Percentiles rank a stretch among this genome's conserved stretches.
These are phyloP conservation scores for Sarotherodon lohbergeri DNA, from an alignment of 2,113 vertebrate species.

Conservation along the genomic window DNA sequence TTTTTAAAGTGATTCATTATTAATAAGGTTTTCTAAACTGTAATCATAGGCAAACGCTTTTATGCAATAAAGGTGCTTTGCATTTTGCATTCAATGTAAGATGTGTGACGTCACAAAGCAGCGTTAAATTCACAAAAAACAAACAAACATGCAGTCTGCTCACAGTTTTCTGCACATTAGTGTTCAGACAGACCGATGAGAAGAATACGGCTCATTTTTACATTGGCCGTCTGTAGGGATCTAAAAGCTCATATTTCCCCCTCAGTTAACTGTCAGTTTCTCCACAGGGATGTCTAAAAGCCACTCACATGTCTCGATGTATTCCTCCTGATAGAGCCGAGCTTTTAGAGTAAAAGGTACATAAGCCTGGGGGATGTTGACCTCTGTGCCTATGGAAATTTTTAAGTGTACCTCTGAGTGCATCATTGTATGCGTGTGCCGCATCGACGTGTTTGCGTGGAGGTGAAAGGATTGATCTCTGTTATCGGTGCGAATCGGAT, in stretches of 20 bases:
- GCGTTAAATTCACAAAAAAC: neutral
- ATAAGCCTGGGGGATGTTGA: constrained; percentile 33
- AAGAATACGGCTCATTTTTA: neutral
- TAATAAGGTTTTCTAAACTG: neutral
- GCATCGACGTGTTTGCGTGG: neutral
- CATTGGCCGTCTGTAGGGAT: neutral
- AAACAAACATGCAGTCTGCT: neutral
- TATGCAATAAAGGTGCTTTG: neutral
- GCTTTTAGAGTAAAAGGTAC: constrained; percentile 65
- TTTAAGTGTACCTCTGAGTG: constrained; percentile 34
- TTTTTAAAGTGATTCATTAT: neutral
- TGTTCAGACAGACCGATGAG: neutral
- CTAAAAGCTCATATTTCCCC: constrained; percentile 28
- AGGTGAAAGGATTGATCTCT: constrained; percentile 16
- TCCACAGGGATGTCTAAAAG: constrained; percentile 62
- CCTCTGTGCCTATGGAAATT: constrained; percentile 49
- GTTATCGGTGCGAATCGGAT: constrained; percentile 41
- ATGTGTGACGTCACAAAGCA: neutral
- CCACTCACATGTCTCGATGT: constrained; percentile 51
- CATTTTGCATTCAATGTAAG: neutral
- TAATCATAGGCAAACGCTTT: neutral
- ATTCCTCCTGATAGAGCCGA: constrained; percentile 33
- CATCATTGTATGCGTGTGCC: neutral
- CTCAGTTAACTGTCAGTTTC: constrained; percentile 43
- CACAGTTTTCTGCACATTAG: neutral